A percentile compares a stretch with the other conserved stretches of the same genome.
Evolutionary conservation across 2,113 vertebrate genomes (phyloP).

Genomic region (Neomonachus schauinslandi): DNA sequence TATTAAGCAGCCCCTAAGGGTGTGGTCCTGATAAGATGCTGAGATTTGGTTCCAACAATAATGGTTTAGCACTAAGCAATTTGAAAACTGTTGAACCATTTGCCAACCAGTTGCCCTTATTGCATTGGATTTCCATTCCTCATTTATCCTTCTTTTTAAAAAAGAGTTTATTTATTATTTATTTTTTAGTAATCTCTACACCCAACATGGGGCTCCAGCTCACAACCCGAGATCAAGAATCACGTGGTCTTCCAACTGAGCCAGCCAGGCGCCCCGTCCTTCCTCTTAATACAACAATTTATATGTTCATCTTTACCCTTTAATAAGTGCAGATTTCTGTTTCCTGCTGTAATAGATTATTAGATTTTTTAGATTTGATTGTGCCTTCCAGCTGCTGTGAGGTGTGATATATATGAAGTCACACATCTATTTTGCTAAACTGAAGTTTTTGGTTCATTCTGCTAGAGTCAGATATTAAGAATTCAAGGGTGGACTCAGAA

Average conservation of each 20-base stretch:
- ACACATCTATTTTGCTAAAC: neutral
- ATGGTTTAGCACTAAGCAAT: neutral
- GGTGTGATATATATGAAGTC: neutral
- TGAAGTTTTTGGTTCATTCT: constrained; percentile 45
- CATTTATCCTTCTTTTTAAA: neutral
- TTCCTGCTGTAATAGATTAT: neutral
- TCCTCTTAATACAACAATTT: neutral
- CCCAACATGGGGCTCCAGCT: neutral
- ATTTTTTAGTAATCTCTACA: neutral
- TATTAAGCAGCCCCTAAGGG: neutral
- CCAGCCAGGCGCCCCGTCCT: neutral
- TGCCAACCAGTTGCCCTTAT: neutral
- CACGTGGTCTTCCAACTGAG: neutral
- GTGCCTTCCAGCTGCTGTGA: neutral
- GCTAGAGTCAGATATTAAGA: neutral
- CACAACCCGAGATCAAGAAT: neutral
- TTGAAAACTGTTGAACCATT: constrained; percentile 21
- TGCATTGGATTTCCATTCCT: neutral
- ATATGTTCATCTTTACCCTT: neutral
- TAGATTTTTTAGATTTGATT: constrained; percentile 52
- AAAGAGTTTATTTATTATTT: neutral
- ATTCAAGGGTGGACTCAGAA: neutral
- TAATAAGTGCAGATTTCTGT: neutral
- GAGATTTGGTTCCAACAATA: neutral
- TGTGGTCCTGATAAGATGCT: neutral